Evolutionary conservation across 2,888 invertebrate genomes (phyloP).

Genomic region (Portevinia maculata): DNA sequence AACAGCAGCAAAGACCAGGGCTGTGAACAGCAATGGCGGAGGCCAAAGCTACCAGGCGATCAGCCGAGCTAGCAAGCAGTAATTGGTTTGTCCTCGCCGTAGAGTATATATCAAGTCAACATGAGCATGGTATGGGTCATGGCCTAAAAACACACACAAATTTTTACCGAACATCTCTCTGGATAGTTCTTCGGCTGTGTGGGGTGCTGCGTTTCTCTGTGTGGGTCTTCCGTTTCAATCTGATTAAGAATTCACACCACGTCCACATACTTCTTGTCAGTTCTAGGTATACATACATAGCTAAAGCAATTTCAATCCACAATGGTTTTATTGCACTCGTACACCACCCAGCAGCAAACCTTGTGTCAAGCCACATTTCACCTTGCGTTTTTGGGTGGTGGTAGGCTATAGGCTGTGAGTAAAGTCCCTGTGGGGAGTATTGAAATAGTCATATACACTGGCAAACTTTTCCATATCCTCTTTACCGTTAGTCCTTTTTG

Average conservation of each 20-base stretch:
- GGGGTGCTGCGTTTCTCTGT: constrained; percentile 27
- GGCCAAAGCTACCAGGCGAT: constrained; percentile 71
- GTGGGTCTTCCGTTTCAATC: constrained; percentile 52
- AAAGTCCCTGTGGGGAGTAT: constrained; percentile 58
- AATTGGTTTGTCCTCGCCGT: constrained; percentile 41
- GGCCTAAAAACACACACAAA: constrained; percentile 56
- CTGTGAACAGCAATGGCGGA: constrained; percentile 61
- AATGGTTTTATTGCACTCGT: constrained; percentile 70
- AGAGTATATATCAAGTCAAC: constrained; percentile 46
- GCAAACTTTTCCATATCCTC: constrained; percentile 61
- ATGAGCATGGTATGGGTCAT: constrained; percentile 67
- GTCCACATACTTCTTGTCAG: constrained; percentile 51
- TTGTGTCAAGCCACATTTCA: constrained; percentile 60
- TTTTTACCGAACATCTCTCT: constrained; percentile 23
- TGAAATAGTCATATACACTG: constrained; percentile 71
- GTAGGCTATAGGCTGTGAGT: constrained; percentile 4
- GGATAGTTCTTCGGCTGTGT: constrained; percentile 13
- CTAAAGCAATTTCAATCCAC: constrained; percentile 64
- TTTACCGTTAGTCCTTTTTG: constrained; percentile 42
- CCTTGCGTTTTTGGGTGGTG: constrained; percentile 51
- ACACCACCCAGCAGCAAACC: constrained; percentile 56
- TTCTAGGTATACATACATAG: constrained; percentile 28
- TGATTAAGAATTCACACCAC: constrained; percentile 73
- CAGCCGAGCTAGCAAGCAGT: constrained; percentile 46
- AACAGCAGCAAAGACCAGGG: constrained; percentile 43